Evolutionary conservation across 1,140 invertebrate genomes (phyloP), one percentile per base, ranked within the genome.

Genomic region (Holotrichia oblita): DNA sequence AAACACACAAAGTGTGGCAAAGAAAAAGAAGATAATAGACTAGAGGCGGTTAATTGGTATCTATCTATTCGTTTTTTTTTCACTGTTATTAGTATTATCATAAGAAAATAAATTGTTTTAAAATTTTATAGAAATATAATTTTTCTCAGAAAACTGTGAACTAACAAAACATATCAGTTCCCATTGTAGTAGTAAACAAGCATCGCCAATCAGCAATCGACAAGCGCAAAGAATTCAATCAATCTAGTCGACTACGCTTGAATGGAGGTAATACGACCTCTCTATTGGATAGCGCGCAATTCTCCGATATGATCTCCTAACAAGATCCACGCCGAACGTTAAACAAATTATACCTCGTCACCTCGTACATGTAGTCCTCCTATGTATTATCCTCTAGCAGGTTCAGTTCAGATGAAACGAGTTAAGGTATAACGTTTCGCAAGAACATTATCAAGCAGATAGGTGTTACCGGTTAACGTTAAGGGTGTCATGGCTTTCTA

Each of bases 51-150:
- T n/a, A n/a, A n/a, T n/a, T n/a, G n/a, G n/a, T n/a, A n/a, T n/a
- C n/a, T n/a, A n/a, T n/a, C n/a, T n/a, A n/a, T n/a, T 48, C 44
- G 12, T 48, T 48, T 48, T 48, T 48, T n/a, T 48, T 48, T 48
- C 12, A 14, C 44, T 10, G 44, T 0, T 4, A n/a, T 48, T 48
- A 0, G 12, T 14, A n/a, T 48, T 48, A 48, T n/a, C 12, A 12
- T 4, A 48, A 48, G 12, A 12, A n/a, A n/a, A n/a, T n/a, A n/a
- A n/a, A n/a, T n/a, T n/a, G n/a, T n/a, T n/a, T n/a, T n/a, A n/a
- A n/a, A n/a, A n/a, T n/a, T n/a, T n/a, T n/a, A n/a, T n/a, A n/a
- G n/a, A n/a, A n/a, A n/a, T n/a, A n/a, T n/a, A n/a, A n/a, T n/a
- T n/a, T n/a, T n/a, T n/a, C n/a, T n/a, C n/a, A n/a, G n/a, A n/a